Conservation (phyloP, 2,797 vertebrate genomes). For the Orientallactaga sibirica region DNA sequence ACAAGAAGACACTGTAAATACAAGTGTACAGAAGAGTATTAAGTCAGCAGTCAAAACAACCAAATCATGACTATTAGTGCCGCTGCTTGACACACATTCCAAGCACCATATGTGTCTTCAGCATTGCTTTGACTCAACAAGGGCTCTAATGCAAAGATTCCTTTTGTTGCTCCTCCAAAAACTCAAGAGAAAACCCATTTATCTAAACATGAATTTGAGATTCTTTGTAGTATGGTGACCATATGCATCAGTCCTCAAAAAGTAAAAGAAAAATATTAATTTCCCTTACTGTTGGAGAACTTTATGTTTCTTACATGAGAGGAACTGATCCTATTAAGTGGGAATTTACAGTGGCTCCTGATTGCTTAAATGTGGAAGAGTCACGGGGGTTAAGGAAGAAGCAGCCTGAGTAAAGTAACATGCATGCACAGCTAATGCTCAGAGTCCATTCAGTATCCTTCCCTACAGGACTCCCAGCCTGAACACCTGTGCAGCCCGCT, state of each 20-base stretch:
- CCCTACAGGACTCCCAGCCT: background rate
- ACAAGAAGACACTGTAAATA: constrained; percentile 64
- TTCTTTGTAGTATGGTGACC: constrained; percentile 78
- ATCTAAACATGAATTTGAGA: constrained; percentile 75
- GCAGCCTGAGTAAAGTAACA: constrained; percentile 60
- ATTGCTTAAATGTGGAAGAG: constrained; percentile 80
- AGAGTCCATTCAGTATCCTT: constrained; percentile 18
- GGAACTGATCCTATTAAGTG: constrained; percentile 76
- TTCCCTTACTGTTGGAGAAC: constrained; percentile 83
- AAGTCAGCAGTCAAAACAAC: constrained; percentile 73
- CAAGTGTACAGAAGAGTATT: constrained; percentile 74
- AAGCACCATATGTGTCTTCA: constrained; percentile 64
- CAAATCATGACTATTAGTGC: constrained; percentile 79
- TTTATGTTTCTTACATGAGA: constrained; percentile 82
- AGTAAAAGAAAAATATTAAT: constrained; percentile 84
- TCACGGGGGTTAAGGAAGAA: constrained; percentile 75
- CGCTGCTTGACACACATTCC: constrained; percentile 71
- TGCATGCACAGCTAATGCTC: constrained; percentile 49
- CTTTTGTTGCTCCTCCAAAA: constrained; percentile 77
- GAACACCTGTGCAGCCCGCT: background rate
- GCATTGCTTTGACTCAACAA: constrained; percentile 72
- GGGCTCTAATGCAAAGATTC: constrained; percentile 70
- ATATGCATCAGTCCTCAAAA: constrained; percentile 83
- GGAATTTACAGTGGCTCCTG: constrained; percentile 81
- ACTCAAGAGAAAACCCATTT: constrained; percentile 80